Evolutionary conservation across 2,797 vertebrate genomes (phyloP), one percentile per base, ranked within the genome.

Genomic region (Siniperca undulata): DNA sequence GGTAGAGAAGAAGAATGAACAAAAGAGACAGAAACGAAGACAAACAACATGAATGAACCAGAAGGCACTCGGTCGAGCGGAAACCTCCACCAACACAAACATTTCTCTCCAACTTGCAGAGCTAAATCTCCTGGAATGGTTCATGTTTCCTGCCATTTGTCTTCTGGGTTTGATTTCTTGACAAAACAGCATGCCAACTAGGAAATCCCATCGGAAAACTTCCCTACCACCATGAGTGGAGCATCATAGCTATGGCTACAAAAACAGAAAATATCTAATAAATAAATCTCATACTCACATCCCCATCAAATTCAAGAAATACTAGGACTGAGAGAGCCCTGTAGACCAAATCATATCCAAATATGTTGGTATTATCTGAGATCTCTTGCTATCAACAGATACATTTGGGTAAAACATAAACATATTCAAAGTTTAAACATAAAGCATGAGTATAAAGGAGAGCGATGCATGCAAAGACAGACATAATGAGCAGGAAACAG

Each of bases 61-160:
- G 76, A 46, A 24, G 27, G 34, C 1, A 10, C 13, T 20, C 30
- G 2, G 3, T n/a, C 56, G 70, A 77, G 79, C 36, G 5, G 61
- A 85, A 80, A 82, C 69, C 40, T 60, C 76, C 77, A 72, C 70
- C 69, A 10, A 81, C 55, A 12, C 70, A 64, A 30, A 36, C 16
- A 3, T 2, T 34, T 34, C 58, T 14, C 24, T 71, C 34, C 27
- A 6, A 24, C 65, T 22, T 5, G 22, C 38, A 17, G 38, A 61
- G 40, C 66, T 44, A 0, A 2, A 27, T 36, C 52, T 52, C 27
- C 42, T 60, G 64, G 78, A 74, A 1, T 0, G 3, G 20, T 38
- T 74, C 22, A 0, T 27, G 71, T n/a, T 61, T 77, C 44, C 66
- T 66, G 48, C 66, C 24, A 34, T 74, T 68, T 60, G 55, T 78